Evolutionary conservation across 2,113 vertebrate species (phyloP), one percentile per base, ranked within the genome.

Genomic region (Arenaria interpres): DNA sequence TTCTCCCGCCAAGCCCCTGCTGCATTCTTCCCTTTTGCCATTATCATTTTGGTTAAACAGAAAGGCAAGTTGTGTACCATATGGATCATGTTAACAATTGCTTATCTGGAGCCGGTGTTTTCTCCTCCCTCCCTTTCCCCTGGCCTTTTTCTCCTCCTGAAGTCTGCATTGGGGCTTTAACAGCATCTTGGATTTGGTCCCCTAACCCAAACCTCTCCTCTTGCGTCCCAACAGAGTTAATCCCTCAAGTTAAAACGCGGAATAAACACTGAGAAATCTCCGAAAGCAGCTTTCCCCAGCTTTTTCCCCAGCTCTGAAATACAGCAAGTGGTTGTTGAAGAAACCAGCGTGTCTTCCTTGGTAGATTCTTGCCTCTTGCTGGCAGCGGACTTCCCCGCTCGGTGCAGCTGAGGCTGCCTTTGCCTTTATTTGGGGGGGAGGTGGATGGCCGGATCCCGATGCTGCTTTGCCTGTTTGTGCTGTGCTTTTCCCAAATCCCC

Each of bases 71-170:
- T 97, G 98, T 93, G 94, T 91, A 74, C 96, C 98, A 98, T 98
- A 98, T 98, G 98, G 98, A 98, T 98, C 98, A 96, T 92, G 98
- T 98, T 98, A 98, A 98, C 98, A 97, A 98, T 98, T 97, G 96
- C 98, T 98, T 98, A 98, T 98, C 98, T 97, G 95, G 90, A 93
- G 92, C 88, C 30, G 66, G 51, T 77, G 78, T 88, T 90, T 95
- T 94, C 97, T 74, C 89, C 95, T 94, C 84, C 86, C 89, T 93
- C 93, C 91, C 72, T 87, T 72, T 60, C 45, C 89, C 89, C 77
- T 15, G 17, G 87, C 90, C n/a, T 50, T 74, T 92, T 88, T 69
- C 39, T 54, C 20, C 41, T 24, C 53, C 82, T 2, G 5, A 41
- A 76, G 48, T 67, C 88, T 6, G 10, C 8, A 3, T 7, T 14